Base-by-base conservation (phyloP, 2,113 vertebrate genomes). In the Bucco capensis region DNA sequence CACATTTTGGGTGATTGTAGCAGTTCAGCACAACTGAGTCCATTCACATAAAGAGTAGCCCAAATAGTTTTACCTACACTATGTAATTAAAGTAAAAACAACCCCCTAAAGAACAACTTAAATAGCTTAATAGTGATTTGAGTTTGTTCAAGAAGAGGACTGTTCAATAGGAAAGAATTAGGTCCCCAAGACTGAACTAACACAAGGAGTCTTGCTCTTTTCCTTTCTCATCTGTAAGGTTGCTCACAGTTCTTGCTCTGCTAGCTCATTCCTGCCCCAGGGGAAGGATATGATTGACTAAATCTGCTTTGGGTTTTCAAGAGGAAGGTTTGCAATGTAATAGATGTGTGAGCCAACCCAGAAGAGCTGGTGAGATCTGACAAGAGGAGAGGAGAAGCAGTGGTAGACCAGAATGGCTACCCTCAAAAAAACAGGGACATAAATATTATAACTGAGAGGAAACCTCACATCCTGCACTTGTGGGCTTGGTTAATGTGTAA, bases 261-360 rank as follows among this genome's bases (percentile, higher is more conserved):
- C 54, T 77, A 57, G 79, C 31, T 91, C 51, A 30, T 70, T 94
- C 44, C 65, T 78, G 75, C 82, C 72, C 84, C 47, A 21, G 51
- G 71, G 81, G 54, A 93, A 95, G 86, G 74, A 62, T 23, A 60
- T 75, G 84, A 85, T 92, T 90, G 86, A 92, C 88, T 85, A 70
- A 84, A 87, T 93, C 74, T 93, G 74, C 38, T 95, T 83, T 54
- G 74, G 80, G 81, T 94, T 95, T 96, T 82, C 90, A 94, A 90
- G 17, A 54, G 27, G 77, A 82, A 81, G 47, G 82, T 93, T 96
- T 81, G 28, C 62, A 62, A 42, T 88, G 80, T 88, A 95, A 72
- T 58, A 51, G 23, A 44, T 38, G 22, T 61, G 71, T 84, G 71
- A 93, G 66, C 70, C 83, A 93, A 75, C 15, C 54, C 90, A 82